A percentile compares a stretch with the other conserved stretches of the same genome.
These are phyloP conservation scores for Ciconia stormi DNA, from an alignment of 2,113 vertebrate genomes.

Conservation along the genomic window DNA sequence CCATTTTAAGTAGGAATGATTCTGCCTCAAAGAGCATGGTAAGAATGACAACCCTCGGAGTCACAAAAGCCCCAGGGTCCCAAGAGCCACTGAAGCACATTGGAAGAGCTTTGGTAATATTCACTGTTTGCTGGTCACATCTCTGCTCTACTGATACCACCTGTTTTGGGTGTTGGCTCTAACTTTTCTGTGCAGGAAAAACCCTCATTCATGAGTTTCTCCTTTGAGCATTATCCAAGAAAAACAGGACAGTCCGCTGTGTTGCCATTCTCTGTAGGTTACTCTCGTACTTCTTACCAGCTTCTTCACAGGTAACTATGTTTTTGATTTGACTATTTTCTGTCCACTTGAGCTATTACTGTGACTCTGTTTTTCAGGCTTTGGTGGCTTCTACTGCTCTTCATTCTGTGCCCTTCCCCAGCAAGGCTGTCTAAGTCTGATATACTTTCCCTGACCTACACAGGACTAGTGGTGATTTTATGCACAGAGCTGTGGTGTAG, in stretches of 20 bases:
- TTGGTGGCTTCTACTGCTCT: not conserved
- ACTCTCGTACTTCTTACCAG: not conserved
- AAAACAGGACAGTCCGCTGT: not conserved
- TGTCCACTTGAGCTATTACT: not conserved
- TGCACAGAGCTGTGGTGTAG: not conserved
- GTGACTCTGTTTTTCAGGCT: not conserved
- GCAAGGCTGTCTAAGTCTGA: not conserved
- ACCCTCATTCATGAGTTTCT: not conserved
- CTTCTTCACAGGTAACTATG: not conserved
- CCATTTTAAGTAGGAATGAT: not conserved
- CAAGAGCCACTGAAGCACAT: not conserved
- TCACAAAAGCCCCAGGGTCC: not conserved
- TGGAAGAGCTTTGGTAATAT: not conserved
- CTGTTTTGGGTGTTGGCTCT: not conserved
- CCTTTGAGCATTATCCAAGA: not conserved
- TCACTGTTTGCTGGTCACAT: not conserved
- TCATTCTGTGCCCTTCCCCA: not conserved
- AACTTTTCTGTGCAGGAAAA: not conserved
- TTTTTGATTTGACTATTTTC: not conserved
- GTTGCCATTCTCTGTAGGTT: not conserved
- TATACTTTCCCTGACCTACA: not conserved
- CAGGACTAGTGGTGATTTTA: not conserved
- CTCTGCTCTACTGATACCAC: not conserved
- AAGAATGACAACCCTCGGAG: not conserved
- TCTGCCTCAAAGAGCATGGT: not conserved